Percentiles rank a stretch among this genome's conserved stretches.
These are phyloP conservation scores for Molorchus minor DNA, from an alignment of 2,888 invertebrate genomes.

Conservation along the genomic window DNA sequence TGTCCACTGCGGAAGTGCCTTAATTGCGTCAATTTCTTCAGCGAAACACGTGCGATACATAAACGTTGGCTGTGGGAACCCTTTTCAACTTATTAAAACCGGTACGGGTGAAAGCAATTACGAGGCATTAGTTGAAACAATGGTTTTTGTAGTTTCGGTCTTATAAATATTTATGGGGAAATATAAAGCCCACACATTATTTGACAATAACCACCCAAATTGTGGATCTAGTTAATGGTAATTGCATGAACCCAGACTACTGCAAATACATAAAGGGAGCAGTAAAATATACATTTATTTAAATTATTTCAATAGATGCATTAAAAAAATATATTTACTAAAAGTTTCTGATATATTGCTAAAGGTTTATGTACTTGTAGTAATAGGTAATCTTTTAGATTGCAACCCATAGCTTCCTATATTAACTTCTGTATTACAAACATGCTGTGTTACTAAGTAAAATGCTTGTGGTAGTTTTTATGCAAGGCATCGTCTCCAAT, in stretches of 20 bases:
- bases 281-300: too few species aligned
- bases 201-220: constrained; percentile 26
- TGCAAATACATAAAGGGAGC: neutral
- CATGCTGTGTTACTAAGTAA: too few species aligned
- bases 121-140: constrained; percentile 24
- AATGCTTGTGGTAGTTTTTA: too few species aligned
- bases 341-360: too few species aligned
- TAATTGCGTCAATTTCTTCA: constrained; percentile 58
- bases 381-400: too few species aligned
- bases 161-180: constrained; percentile 22
- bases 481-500: too few species aligned
- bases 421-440: too few species aligned
- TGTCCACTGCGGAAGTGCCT: constrained; percentile 58
- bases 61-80: constrained; percentile 33
- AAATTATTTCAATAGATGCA: too few species aligned
- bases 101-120: constrained; percentile 23
- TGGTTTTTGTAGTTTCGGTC: constrained; percentile 14
- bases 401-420: too few species aligned
- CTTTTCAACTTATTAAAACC: constrained; percentile 13
- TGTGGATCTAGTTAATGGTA: constrained; percentile 5
- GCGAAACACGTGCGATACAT: constrained; percentile 50
- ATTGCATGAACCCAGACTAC: neutral
- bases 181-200: constrained; percentile 17
- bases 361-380: too few species aligned
- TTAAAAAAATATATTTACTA: too few species aligned